Percentiles rank a stretch among this genome's conserved stretches.
Conservation (phyloP, 2,888 invertebrate genomes). For the Therioaphis trifolii region DNA sequence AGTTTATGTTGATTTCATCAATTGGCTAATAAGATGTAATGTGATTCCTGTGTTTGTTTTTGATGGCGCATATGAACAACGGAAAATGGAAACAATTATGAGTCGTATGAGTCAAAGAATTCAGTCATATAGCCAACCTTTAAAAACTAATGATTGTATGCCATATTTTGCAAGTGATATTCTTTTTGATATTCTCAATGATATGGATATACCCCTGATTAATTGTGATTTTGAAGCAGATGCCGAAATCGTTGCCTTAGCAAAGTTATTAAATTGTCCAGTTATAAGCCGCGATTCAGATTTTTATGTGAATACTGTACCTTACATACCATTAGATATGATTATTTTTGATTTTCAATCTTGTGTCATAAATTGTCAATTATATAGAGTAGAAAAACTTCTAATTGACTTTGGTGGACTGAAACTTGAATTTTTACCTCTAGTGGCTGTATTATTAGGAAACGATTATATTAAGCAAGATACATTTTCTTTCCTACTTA, state of each 20-base stretch:
- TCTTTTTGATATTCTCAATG: constrained; percentile 77
- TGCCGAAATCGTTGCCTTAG: constrained; percentile 84
- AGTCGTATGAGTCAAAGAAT: constrained; percentile 71
- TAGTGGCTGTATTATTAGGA: constrained; percentile 85
- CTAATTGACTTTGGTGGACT: constrained; percentile 76
- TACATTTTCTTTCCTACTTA: constrained; percentile 70
- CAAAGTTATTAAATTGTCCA: constrained; percentile 82
- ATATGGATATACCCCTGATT: constrained; percentile 76
- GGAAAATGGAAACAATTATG: constrained; percentile 78
- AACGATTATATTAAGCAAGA: constrained; percentile 85
- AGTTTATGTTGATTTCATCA: constrained; percentile 77
- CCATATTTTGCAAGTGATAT: constrained; percentile 81
- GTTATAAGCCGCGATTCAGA: constrained; percentile 94
- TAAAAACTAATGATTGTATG: constrained; percentile 69
- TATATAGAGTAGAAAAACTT: constrained; percentile 80
- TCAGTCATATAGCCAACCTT: constrained; percentile 69
- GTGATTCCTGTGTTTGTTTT: constrained; percentile 80
- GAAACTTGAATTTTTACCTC: constrained; percentile 77
- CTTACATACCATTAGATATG: constrained; percentile 82
- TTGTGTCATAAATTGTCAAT: constrained; percentile 74
- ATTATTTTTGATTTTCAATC: constrained; percentile 71
- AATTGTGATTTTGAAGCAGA: constrained; percentile 92
- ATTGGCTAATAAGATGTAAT: constrained; percentile 77
- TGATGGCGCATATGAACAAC: constrained; percentile 82
- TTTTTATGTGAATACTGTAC: constrained; percentile 88